phyloP scores from a whole-genome alignment of 2,797 vertebrate genomes.

The Nyctibius grandis region DNA sequence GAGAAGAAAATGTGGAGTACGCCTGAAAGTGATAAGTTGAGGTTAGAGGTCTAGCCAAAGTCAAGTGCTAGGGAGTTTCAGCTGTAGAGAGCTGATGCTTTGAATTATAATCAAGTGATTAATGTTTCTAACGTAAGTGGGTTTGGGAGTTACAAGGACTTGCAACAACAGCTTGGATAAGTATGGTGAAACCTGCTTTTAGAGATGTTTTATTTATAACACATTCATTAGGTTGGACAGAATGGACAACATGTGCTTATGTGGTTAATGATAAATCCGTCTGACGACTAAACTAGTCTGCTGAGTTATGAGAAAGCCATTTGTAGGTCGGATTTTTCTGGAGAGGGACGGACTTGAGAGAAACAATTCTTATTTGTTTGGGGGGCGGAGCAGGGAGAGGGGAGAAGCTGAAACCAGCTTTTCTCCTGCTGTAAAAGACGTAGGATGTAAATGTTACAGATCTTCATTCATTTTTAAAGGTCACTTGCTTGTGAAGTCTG shows the following conservation, averaged over 20 bases:
- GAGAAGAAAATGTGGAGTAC: slow-evolving; percentile 15
- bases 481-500: neutral
- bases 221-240: slow-evolving; percentile 31
- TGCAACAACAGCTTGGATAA: slow-evolving; percentile 42
- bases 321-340: slow-evolving; percentile 45
- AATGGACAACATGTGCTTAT: slow-evolving; percentile 58
- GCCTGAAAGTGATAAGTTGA: slow-evolving; percentile 46
- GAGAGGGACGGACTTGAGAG: neutral
- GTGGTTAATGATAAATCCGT: slow-evolving; percentile 69
- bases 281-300: slow-evolving; percentile 24
- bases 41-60: slow-evolving; percentile 61
- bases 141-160: slow-evolving; percentile 31
- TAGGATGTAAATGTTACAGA: neutral
- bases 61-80: slow-evolving; percentile 64
- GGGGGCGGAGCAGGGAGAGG: neutral
- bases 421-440: neutral
- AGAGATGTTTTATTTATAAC: slow-evolving; percentile 57
- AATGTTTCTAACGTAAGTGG: slow-evolving; percentile 42
- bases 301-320: slow-evolving; percentile 42
- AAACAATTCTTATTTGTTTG: slow-evolving; percentile 1
- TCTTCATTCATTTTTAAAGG: neutral
- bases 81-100: slow-evolving; percentile 49
- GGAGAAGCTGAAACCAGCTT: neutral
- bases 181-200: slow-evolving; percentile 45
- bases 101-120: slow-evolving; percentile 64